These are phyloP conservation scores for Machaerirhynchus nigripectus DNA, from an alignment of 2,113 vertebrate genomes.

Conservation along the genomic window DNA sequence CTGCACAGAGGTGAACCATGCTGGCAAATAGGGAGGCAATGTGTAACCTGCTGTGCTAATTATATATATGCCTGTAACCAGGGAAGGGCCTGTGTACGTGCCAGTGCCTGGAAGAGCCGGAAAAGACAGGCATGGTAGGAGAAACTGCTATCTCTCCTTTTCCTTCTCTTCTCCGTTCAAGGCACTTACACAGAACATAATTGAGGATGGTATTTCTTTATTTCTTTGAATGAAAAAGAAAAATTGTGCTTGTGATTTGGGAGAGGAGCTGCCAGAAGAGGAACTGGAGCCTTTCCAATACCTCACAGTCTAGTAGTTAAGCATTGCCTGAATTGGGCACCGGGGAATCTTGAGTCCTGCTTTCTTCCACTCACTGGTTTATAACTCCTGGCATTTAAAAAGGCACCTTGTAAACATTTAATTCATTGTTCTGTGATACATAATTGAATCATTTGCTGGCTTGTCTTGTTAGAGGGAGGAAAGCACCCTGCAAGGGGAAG, in stretches of 20 bases:
- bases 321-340: constrained; percentile 56
- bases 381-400: constrained; percentile 41
- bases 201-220: constrained; percentile 27
- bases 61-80: not conserved
- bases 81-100: not conserved
- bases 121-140: not conserved
- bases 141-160: not conserved
- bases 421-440: constrained; percentile 38
- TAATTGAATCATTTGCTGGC: constrained; percentile 36
- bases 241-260: constrained; percentile 49
- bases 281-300: constrained; percentile 36
- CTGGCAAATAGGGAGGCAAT: constrained; percentile 12
- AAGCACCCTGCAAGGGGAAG: constrained; percentile 36
- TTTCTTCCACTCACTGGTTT: constrained; percentile 57
- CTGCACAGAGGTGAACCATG: not conserved
- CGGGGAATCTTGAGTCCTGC: not conserved
- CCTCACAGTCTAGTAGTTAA: constrained; percentile 62
- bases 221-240: constrained; percentile 45
- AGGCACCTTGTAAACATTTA: constrained; percentile 53
- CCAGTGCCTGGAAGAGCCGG: not conserved
- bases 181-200: not conserved
- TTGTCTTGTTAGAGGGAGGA: constrained; percentile 48
- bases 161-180: not conserved
- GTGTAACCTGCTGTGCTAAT: constrained; percentile 15
- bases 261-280: constrained; percentile 39